phyloP scores from a whole-genome alignment of 2,113 vertebrate genomes.

The Tychaedon coryphoeus region DNA sequence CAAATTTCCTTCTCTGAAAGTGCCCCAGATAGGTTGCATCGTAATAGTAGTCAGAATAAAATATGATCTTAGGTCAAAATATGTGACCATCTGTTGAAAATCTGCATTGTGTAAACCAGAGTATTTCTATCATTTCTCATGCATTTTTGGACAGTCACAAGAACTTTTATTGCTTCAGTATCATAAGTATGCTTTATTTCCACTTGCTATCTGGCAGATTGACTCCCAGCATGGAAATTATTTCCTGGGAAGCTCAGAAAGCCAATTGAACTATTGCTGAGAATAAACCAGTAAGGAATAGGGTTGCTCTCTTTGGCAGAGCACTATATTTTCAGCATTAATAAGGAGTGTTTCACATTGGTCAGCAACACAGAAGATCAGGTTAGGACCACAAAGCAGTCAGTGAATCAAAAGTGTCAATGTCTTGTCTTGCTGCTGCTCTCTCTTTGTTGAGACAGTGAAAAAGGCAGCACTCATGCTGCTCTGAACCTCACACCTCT shows the following conservation, averaged over 20 bases:
- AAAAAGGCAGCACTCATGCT: neutral
- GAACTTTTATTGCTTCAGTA: neutral
- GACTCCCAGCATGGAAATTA: neutral
- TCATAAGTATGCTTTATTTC: neutral
- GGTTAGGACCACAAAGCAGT: neutral
- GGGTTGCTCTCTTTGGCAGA: neutral
- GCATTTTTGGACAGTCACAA: neutral
- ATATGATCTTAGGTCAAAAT: neutral
- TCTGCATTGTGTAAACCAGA: neutral
- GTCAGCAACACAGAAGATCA: neutral
- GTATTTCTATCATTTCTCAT: neutral
- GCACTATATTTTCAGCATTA: neutral
- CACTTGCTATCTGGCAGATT: neutral
- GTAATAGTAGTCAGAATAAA: neutral
- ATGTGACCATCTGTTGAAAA: neutral
- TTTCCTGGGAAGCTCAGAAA: neutral
- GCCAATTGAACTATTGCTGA: neutral
- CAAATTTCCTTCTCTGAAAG: neutral
- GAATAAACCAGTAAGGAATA: neutral
- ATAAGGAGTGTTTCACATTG: neutral
- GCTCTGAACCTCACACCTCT: neutral
- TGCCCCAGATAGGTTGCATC: neutral
- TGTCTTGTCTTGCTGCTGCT: fast-evolving
- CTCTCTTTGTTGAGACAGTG: neutral
- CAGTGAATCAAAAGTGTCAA: neutral